Evolutionary conservation across 37 sponge, comb jelly and placozoan species (phyloP).

Genomic region (Chondrosia reniformis): DNA sequence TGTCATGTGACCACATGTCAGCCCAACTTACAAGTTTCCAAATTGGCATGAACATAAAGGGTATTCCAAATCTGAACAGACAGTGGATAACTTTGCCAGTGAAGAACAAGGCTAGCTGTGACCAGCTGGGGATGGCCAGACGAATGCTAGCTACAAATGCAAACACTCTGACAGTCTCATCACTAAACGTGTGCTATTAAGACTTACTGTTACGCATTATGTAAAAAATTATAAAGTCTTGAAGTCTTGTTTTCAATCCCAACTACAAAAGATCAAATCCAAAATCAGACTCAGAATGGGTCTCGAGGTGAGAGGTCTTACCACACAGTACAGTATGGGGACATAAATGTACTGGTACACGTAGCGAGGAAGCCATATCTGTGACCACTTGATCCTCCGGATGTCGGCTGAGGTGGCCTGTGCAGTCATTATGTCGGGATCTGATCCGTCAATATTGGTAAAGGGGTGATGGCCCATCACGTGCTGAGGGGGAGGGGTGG

Average conservation of each 20-base stretch:
- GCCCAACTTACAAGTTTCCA: conserved; percentile 35
- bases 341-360: conserved; percentile 90
- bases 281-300: neutral
- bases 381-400: conserved; percentile 81
- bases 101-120: conserved; percentile 66
- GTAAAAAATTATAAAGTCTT: conserved; percentile 75
- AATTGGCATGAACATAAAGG: conserved; percentile 72
- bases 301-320: no score
- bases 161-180: neutral
- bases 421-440: conserved; percentile 90
- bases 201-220: conserved; percentile 55
- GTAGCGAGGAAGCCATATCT: conserved; percentile 86
- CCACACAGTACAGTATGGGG: conserved; percentile 86
- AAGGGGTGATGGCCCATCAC: conserved; percentile 86
- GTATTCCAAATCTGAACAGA: conserved; percentile 60
- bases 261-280: conserved; percentile 45
- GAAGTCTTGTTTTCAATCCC: conserved; percentile 83
- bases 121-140: conserved; percentile 48
- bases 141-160: conserved; percentile 59
- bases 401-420: conserved; percentile 68
- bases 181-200: neutral
- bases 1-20: neutral
- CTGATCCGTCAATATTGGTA: conserved; percentile 89
- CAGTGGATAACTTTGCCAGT: conserved; percentile 66
- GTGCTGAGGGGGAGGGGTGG: conserved; percentile 48